Evolutionary conservation across 2,113 vertebrate genomes (phyloP).

Genomic region (Bungarus multicinctus): DNA sequence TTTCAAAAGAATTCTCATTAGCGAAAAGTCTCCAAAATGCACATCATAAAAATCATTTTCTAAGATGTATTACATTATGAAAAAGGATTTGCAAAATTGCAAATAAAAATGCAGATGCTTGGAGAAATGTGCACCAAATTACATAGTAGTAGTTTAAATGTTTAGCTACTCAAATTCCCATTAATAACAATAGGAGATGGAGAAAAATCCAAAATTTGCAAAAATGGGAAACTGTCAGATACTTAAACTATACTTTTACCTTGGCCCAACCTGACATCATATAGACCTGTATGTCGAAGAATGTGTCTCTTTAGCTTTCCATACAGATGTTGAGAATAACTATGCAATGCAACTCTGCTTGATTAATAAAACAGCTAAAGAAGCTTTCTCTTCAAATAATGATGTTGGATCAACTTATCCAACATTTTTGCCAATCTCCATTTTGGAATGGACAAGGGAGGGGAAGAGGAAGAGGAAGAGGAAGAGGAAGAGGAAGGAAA

Average conservation of each 20-base stretch:
- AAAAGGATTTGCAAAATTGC: neutral
- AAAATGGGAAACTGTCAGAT: neutral
- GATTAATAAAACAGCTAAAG: neutral
- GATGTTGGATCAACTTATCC: constrained; percentile 3
- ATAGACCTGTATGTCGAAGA: neutral
- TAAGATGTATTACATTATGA: neutral
- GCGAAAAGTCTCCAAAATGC: neutral
- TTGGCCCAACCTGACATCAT: neutral
- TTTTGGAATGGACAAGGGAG: constrained; percentile 3
- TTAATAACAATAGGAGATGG: neutral
- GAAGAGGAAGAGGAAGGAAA: constrained; percentile 13
- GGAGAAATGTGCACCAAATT: neutral
- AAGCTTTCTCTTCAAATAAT: neutral
- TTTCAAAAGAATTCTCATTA: neutral
- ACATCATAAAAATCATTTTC: neutral
- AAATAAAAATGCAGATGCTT: neutral
- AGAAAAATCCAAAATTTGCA: neutral
- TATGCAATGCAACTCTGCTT: neutral
- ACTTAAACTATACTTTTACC: neutral
- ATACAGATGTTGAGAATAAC: neutral
- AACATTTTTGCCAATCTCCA: constrained; percentile 37
- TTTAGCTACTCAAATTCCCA: neutral
- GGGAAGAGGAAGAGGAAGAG: neutral
- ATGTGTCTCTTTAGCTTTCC: neutral
- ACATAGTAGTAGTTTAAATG: neutral